Evolutionary conservation across 2,797 vertebrate species (phyloP), one percentile per base, ranked within the genome.

Genomic region (Alectoris magna): DNA sequence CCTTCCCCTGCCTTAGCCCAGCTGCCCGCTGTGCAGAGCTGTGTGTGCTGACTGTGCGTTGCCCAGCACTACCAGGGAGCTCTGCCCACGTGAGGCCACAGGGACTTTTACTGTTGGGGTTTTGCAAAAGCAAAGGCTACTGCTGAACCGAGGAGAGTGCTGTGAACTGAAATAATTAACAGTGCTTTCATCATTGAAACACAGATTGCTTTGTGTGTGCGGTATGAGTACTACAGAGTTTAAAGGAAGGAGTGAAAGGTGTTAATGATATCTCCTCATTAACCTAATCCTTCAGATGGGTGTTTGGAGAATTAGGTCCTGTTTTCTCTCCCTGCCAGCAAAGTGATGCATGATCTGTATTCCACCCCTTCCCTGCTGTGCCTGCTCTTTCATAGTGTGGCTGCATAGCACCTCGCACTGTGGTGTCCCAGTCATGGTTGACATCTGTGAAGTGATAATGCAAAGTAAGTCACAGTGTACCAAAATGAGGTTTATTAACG

Each of bases 11-110:
- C 90, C 96, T 85, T 90, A 95, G 74, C 58, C 62, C 72, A 62
- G 82, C 69, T 72, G 16, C 72, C 83, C 78, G 83, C 91, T 88
- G 89, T 90, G 82, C 90, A 94, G 93, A 80, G 92, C 90, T 87
- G 58, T 66, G 81, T 89, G 78, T 83, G 94, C 90, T 95, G 94
- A 91, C 90, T 83, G 76, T 43, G 59, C 84, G 90, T 86, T 0
- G 13, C 31, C 77, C 70, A 72, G 62, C 46, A 8, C 67, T 89
- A 92, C 82, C 84, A 88, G 90, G 83, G 94, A 95, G 80, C 58
- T 80, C 87, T 95, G 91, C 92, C 89, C 19, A 21, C 49, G 66
- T 71, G 69, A 96, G 72, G 72, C 71, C 66, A 67, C 69, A 59
- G 95, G 63, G 83, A 51, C 51, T 83, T 66, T 31, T 53, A 59